Conservation (phyloP, 2,113 vertebrate species). For the Suncus etruscus region DNA sequence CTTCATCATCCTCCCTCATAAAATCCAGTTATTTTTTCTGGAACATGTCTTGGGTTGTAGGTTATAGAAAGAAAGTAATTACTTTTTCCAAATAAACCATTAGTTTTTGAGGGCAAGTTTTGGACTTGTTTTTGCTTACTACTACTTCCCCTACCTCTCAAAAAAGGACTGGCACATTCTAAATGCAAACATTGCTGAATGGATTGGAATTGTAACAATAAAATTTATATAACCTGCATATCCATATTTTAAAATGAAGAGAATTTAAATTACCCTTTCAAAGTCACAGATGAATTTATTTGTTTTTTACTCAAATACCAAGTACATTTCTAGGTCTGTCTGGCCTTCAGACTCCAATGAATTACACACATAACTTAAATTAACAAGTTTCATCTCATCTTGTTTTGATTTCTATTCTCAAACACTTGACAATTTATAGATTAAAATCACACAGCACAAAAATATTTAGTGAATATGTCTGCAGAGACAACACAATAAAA, state of each 20-base stretch:
- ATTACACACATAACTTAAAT: not conserved
- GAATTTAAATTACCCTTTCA: not conserved
- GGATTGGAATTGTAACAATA: not conserved
- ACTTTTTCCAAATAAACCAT: not conserved
- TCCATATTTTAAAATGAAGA: not conserved
- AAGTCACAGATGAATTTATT: not conserved
- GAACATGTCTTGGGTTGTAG: not conserved
- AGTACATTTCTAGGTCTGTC: not conserved
- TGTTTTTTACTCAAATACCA: not conserved
- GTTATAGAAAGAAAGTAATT: not conserved
- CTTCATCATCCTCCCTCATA: not conserved
- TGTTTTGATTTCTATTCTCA: slow-evolving; percentile 5
- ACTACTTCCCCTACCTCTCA: not conserved
- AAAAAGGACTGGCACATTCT: not conserved
- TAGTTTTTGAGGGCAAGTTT: not conserved
- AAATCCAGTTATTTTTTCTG: not conserved
- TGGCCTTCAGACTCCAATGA: not conserved
- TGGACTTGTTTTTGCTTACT: not conserved
- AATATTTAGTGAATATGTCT: not conserved
- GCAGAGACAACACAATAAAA: slow-evolving; percentile 8
- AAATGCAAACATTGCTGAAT: not conserved
- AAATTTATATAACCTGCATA: not conserved
- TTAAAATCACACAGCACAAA: not conserved
- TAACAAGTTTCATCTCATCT: not conserved
- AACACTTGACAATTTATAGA: slow-evolving; percentile 31